These are phyloP conservation scores for Eurystomus glaucurus DNA, from an alignment of 2,797 vertebrate species.

Conservation along the genomic window DNA sequence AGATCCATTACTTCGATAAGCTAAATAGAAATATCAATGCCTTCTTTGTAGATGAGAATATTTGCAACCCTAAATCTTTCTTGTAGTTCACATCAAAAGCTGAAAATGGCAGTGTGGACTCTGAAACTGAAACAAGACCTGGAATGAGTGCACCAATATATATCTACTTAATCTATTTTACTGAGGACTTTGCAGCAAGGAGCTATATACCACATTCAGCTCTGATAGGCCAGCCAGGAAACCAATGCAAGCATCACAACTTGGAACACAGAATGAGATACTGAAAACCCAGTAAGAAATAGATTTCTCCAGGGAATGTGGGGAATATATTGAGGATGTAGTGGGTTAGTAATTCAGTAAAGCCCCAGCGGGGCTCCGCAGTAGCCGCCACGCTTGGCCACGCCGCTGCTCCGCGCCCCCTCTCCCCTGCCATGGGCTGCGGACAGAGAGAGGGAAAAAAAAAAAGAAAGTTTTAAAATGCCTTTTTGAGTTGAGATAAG, in stretches of 20 bases:
- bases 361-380: too few relatives aligned
- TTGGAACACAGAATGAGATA: neutral
- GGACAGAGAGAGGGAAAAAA: too few relatives aligned
- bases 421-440: too few relatives aligned
- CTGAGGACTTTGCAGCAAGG: neutral
- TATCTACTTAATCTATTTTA: neutral
- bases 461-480: too few relatives aligned
- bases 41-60: neutral
- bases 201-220: neutral
- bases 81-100: neutral
- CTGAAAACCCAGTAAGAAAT: neutral
- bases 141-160: neutral
- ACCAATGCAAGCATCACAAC: neutral
- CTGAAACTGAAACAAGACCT: neutral
- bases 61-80: neutral
- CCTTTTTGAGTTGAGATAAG: too few relatives aligned
- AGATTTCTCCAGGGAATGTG: neutral
- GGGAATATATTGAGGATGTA: neutral
- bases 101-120: neutral
- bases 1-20: neutral
- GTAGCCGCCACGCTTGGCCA: too few relatives aligned
- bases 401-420: too few relatives aligned
- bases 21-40: neutral
- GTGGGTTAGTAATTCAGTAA: too few relatives aligned
- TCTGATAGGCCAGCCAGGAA: neutral